These are phyloP conservation scores for Dreissena rostriformis DNA, from an alignment of 1,140 invertebrate genomes.

Conservation along the genomic window DNA sequence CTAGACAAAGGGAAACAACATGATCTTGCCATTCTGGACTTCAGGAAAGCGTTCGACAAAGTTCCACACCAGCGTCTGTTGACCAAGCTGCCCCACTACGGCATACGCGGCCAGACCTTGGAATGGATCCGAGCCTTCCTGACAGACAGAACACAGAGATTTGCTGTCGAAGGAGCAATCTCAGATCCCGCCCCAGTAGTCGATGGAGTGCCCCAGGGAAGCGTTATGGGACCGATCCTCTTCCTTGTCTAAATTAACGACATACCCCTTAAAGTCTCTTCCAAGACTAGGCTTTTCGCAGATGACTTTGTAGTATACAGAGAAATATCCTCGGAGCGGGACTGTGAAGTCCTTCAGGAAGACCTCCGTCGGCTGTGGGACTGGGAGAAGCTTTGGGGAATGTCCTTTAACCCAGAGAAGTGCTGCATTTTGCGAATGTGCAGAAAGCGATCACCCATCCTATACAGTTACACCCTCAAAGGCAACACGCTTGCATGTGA, in stretches of 20 bases:
- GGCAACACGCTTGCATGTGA: background rate
- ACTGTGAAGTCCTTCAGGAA: background rate
- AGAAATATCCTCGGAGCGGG: background rate
- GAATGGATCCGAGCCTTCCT: too few species aligned
- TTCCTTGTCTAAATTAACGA: too few species aligned
- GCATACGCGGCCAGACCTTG: too few species aligned
- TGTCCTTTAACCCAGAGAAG: slow-evolving; percentile 4
- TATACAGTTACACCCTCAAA: background rate
- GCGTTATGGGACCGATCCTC: too few species aligned
- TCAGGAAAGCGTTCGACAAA: slow-evolving; percentile 30
- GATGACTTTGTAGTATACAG: slow-evolving; percentile 5
- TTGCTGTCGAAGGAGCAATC: too few species aligned
- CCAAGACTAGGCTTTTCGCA: too few species aligned
- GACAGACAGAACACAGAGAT: too few species aligned
- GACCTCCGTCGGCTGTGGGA: background rate
- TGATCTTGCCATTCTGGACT: slow-evolving; percentile 24
- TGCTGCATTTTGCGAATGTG: slow-evolving; percentile 17
- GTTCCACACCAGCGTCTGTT: slow-evolving; percentile 46
- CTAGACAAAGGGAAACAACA: slow-evolving; percentile 25
- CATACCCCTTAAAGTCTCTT: too few species aligned
- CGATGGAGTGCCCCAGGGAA: too few species aligned
- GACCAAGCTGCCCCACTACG: slow-evolving; percentile 11
- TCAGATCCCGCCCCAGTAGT: too few species aligned
- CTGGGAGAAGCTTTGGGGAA: slow-evolving; percentile 11
- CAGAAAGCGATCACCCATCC: background rate